Percentiles rank a stretch among this genome's conserved stretches.
phyloP scores from a whole-genome alignment of 2,113 vertebrate species.

The Peromyscus californicus region DNA sequence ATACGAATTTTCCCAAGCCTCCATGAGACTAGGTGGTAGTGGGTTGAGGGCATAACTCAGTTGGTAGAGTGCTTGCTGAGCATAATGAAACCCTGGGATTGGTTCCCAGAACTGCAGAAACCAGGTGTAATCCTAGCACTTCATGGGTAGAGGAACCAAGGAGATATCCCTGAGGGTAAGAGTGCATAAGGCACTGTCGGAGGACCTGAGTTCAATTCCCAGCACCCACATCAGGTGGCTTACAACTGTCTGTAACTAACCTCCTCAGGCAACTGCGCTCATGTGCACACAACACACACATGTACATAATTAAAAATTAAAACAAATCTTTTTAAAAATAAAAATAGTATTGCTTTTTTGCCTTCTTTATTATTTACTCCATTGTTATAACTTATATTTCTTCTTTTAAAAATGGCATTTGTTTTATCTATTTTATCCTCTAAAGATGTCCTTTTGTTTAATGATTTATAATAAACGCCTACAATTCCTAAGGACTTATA shows the following conservation, averaged over 20 bases:
- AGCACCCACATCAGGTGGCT: background rate
- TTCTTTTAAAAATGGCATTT: background rate
- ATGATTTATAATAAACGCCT: slow-evolving; percentile 16
- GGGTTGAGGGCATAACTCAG: background rate
- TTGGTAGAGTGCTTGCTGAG: background rate
- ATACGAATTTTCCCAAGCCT: background rate
- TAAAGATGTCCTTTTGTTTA: slow-evolving; percentile 40
- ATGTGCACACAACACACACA: background rate
- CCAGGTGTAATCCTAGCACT: background rate
- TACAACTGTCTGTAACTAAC: background rate
- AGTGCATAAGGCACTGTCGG: background rate
- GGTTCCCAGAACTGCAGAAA: background rate
- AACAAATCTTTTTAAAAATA: background rate
- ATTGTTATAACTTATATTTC: slow-evolving; percentile 24
- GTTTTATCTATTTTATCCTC: slow-evolving; percentile 22
- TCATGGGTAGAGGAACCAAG: too few relatives aligned
- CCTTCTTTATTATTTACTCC: background rate
- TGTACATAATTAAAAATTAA: background rate
- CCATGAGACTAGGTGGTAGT: background rate
- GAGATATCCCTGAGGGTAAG: background rate
- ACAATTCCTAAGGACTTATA: slow-evolving; percentile 10
- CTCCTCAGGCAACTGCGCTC: background rate
- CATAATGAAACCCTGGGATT: background rate
- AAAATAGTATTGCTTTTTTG: background rate
- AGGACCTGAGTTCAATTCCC: background rate